These are phyloP conservation scores for Pitangus sulphuratus DNA, from an alignment of 2,797 vertebrate species.

Conservation along the genomic window DNA sequence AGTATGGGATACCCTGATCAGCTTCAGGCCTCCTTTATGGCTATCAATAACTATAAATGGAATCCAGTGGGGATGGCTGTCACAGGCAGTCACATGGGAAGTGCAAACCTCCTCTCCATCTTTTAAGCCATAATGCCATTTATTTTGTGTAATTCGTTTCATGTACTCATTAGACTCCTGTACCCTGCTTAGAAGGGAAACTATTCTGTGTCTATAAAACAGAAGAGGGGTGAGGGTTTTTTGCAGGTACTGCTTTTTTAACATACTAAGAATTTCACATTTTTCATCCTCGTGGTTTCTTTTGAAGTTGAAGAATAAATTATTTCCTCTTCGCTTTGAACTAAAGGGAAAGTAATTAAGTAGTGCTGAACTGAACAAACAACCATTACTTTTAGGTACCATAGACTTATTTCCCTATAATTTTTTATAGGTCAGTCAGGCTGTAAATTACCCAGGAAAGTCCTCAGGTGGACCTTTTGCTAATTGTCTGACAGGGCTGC, in stretches of 20 bases:
- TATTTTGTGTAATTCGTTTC: background rate
- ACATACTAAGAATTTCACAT: background rate
- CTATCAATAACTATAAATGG: background rate
- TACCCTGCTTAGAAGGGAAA: background rate
- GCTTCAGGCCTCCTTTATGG: background rate
- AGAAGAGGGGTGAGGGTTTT: background rate
- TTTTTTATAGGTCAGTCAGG: constrained; percentile 32
- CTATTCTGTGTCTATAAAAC: background rate
- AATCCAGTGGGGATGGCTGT: background rate
- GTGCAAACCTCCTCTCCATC: background rate
- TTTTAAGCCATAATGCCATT: background rate
- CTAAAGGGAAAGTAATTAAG: constrained; percentile 35
- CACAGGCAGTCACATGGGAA: background rate
- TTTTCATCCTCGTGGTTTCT: background rate
- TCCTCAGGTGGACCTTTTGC: constrained; percentile 12
- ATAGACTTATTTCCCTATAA: background rate
- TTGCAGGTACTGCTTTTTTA: background rate
- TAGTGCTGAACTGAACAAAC: constrained; percentile 40
- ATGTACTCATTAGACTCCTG: background rate
- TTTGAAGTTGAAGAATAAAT: constrained; percentile 30
- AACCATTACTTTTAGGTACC: constrained; percentile 10
- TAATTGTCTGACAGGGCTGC: background rate
- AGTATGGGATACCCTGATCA: background rate
- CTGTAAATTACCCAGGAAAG: constrained; percentile 22
- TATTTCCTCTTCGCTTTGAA: constrained; percentile 38